Evolutionary conservation across 2,797 vertebrate species (phyloP).

Genomic region (Girardinus metallicus): DNA sequence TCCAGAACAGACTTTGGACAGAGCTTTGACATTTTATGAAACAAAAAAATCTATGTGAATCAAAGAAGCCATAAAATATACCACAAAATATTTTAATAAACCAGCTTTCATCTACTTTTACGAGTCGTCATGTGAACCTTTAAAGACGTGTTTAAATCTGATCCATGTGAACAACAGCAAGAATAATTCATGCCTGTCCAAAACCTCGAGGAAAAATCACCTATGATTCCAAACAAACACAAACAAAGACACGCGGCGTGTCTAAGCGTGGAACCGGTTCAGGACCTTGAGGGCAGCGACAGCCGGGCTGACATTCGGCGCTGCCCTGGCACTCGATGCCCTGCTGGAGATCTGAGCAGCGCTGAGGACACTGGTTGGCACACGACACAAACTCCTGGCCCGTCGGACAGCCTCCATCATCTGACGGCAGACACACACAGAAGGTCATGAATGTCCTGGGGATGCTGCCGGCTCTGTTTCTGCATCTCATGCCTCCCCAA

Average conservation of each 20-base stretch:
- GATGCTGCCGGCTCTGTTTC: conserved; percentile 15
- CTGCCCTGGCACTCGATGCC: conserved; percentile 82
- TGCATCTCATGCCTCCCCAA: not conserved
- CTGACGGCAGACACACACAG: conserved; percentile 59
- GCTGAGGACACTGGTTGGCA: conserved; percentile 86
- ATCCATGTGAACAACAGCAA: not conserved
- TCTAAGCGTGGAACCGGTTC: conserved; percentile 16
- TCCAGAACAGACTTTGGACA: not conserved
- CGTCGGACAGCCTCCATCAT: conserved; percentile 80
- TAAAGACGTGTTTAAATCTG: not conserved
- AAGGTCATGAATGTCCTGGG: conserved; percentile 42
- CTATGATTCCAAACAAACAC: not conserved
- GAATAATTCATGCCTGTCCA: not conserved
- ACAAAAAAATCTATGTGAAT: not conserved
- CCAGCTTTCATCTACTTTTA: not conserved
- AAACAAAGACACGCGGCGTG: conserved; percentile 3
- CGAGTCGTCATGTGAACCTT: not conserved
- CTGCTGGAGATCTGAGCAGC: conserved; percentile 89
- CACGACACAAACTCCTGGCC: conserved; percentile 83
- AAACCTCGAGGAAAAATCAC: not conserved
- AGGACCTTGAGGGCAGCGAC: conserved; percentile 84
- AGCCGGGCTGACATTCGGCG: conserved; percentile 84
- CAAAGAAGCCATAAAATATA: not conserved
- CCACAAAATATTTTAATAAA: not conserved
- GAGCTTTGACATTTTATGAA: not conserved